A percentile compares a stretch with the other conserved stretches of the same genome.
These are phyloP conservation scores for Hyperoodon ampullatus DNA, from an alignment of 2,113 vertebrate species.

Conservation along the genomic window DNA sequence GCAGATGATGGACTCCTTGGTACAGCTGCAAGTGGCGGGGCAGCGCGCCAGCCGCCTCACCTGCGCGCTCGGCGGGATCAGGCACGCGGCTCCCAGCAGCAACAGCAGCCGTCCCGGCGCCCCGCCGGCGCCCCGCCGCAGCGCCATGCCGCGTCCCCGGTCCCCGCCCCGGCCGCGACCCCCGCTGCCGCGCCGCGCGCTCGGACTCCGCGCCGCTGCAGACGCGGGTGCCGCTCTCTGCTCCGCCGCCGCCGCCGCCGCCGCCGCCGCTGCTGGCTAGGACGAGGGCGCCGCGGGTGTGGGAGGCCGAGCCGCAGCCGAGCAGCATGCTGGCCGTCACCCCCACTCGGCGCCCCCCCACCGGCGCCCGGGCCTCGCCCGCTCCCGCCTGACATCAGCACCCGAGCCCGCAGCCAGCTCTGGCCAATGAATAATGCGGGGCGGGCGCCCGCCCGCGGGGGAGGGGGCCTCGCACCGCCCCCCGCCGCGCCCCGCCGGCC, in stretches of 20 bases:
- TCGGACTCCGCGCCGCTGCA: conserved; percentile 43
- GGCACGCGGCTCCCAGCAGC: conserved; percentile 72
- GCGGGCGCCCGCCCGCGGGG: conserved; percentile 62
- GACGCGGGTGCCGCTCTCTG: conserved; percentile 30
- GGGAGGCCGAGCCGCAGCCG: conserved; percentile 77
- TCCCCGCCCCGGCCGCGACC: not conserved
- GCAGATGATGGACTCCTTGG: conserved; percentile 96
- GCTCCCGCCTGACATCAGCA: conserved; percentile 94
- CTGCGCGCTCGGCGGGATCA: conserved; percentile 77
- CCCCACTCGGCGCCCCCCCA: conserved; percentile 72
- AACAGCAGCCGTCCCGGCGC: conserved; percentile 58
- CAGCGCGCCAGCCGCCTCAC: conserved; percentile 88
- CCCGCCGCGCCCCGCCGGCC: not conserved
- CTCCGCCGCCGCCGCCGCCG: conserved; percentile 46
- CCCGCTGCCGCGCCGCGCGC: conserved; percentile 45
- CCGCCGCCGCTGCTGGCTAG: conserved; percentile 54
- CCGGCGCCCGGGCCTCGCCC: conserved; percentile 73
- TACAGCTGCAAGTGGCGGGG: conserved; percentile 94
- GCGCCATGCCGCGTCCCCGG: conserved; percentile 70
- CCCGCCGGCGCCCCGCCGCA: conserved; percentile 62
- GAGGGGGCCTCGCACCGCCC: conserved; percentile 30
- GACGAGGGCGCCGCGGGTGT: conserved; percentile 72
- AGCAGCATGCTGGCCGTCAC: conserved; percentile 86
- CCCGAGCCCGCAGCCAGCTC: conserved; percentile 85
- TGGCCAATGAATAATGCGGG: conserved; percentile 87